phyloP scores from a whole-genome alignment of 1,140 invertebrate genomes.

The Lucilia sericata region DNA sequence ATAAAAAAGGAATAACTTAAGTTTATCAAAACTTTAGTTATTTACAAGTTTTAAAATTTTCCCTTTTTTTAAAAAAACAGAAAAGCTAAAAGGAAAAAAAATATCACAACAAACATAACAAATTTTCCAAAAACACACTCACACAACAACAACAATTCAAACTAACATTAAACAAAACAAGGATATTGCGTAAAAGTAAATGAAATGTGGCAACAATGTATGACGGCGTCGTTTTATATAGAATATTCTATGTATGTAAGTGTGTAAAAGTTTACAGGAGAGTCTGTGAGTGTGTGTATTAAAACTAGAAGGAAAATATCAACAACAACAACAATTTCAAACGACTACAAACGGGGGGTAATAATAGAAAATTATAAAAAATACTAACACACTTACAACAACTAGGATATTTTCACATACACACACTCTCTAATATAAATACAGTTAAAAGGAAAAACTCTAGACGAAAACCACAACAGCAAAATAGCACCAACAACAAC shows the following conservation, averaged over 20 bases:
- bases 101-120: not conserved
- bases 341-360: slow-evolving; percentile 21
- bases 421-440: not conserved
- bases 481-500: slow-evolving; percentile 26
- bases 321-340: not conserved
- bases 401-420: not conserved
- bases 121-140: not conserved
- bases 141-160: not conserved
- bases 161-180: not conserved
- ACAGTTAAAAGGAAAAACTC: not conserved
- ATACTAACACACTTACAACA: not conserved
- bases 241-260: too few species aligned
- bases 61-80: slow-evolving; percentile 22
- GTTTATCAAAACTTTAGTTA: slow-evolving; percentile 43
- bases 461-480: slow-evolving; percentile 3
- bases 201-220: slow-evolving; percentile 42
- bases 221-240: too few species aligned
- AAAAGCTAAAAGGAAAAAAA: too few species aligned
- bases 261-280: not conserved
- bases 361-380: slow-evolving; percentile 35
- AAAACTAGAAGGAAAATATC: not conserved
- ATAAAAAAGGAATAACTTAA: not conserved
- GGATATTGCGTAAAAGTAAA: slow-evolving; percentile 22
- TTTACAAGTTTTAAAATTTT: slow-evolving; percentile 42
- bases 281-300: not conserved